These are phyloP conservation scores for Myrmecophaga tridactyla DNA, from an alignment of 2,113 vertebrate genomes.

Conservation along the genomic window DNA sequence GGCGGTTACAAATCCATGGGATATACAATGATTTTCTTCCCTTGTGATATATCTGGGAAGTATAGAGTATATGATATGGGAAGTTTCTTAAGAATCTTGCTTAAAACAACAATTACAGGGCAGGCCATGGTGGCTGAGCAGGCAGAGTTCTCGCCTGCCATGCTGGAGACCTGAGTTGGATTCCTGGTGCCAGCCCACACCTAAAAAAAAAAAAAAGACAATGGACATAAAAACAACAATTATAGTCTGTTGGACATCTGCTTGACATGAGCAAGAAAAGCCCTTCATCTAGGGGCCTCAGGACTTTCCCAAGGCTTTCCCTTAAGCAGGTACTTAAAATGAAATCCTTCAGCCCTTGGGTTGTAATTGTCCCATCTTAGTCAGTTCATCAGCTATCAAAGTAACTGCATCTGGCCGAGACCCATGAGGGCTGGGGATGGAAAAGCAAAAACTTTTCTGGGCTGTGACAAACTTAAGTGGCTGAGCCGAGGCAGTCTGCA, in stretches of 20 bases:
- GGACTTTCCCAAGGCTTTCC: conserved; percentile 15
- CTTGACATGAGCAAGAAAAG: not conserved
- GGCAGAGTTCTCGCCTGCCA: no score
- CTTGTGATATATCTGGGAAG: not conserved
- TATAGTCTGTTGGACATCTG: not conserved
- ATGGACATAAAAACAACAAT: not conserved
- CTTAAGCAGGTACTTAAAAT: not conserved
- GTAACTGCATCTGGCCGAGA: not conserved
- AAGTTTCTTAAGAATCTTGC: conserved; percentile 10
- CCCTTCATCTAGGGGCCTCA: not conserved
- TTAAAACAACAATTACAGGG: no score
- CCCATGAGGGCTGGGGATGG: not conserved
- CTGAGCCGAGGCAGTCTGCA: not conserved
- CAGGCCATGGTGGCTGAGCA: no score
- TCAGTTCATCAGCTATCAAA: not conserved
- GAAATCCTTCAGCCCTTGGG: not conserved
- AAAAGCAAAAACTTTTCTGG: not conserved
- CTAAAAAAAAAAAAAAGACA: no score
- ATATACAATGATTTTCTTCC: not conserved
- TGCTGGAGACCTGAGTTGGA: no score
- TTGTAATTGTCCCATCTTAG: not conserved
- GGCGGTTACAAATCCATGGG: not conserved
- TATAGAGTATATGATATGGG: not conserved
- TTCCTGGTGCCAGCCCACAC: no score
- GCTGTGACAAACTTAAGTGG: not conserved